Base-by-base conservation (phyloP, 2,888 invertebrate species). In the Leucoptera coffeella region DNA sequence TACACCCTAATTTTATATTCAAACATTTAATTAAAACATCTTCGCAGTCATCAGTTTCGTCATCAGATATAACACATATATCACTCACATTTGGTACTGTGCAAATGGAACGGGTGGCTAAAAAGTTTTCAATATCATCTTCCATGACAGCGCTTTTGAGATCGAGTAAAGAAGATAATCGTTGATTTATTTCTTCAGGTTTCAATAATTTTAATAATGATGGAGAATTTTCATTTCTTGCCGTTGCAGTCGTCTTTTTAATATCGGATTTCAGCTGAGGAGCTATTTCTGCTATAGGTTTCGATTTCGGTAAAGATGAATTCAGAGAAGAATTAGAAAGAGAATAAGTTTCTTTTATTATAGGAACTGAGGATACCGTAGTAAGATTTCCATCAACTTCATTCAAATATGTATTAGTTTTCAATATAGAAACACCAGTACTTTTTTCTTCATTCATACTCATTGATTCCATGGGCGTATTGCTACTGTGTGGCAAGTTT, bases 121-220 rank as follows among this genome's bases (percentile, higher is more conserved):
- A 35, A 29, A 54, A 52, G 19, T 45, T 36, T 38, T 56, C 50
- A 29, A 56, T 47, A 32, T 55, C 55, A n/a, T n/a, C n/a, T n/a
- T n/a, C 5, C n/a, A 12, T 7, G 26, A 3, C 11, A 14, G 11
- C 9, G 17, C 7, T 13, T 4, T 9, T 4, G 1, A 8, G 25
- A 30, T 36, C 22, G 33, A 20, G 9, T 40, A 29, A 23, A 43
- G 30, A 21, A 26, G 38, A 26, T 12, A 35, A 29, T 35, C 50
- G 53, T 37, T 55, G 44, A 36, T 67, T 67, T 15, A 69, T 67
- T 49, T 69, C 59, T 40, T 65, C 65, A 1, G 67, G 67, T 41
- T 64, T 67, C 30, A 69, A 47, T 33, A 69, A n/a, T n/a, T n/a
- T n/a, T n/a, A n/a, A n/a, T n/a, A n/a, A n/a, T n/a, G n/a, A n/a